A percentile compares a stretch with the other conserved stretches of the same genome.
Conservation (phyloP, 2,888 invertebrate genomes). For the Autographa pulchrina region DNA sequence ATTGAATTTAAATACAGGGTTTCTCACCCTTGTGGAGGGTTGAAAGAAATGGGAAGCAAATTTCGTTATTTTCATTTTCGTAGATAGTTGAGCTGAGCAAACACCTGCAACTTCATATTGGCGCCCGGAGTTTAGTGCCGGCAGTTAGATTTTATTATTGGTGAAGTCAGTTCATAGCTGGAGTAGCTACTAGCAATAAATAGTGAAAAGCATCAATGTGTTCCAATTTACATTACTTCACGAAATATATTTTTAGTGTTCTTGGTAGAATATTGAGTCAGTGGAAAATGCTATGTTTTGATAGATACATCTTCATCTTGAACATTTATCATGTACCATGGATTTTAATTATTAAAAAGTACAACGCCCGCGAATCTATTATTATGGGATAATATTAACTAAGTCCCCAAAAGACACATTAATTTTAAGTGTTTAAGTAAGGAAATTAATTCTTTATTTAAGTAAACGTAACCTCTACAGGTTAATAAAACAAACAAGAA, state of each 20-base stretch:
- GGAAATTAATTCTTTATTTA: constrained; percentile 9
- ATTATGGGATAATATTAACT: background rate
- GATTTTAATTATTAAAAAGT: no score
- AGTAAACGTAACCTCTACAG: constrained; percentile 15
- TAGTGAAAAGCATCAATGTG: background rate
- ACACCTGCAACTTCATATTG: constrained; percentile 3
- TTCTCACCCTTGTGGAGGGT: constrained; percentile 39
- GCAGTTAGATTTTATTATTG: background rate
- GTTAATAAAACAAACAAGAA: constrained; percentile 29
- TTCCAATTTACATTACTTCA: background rate
- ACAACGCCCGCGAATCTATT: background rate
- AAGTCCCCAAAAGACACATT: constrained; percentile 4
- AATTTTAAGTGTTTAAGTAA: background rate
- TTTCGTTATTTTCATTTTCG: constrained; percentile 33
- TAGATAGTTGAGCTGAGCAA: constrained; percentile 4
- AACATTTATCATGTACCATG: no score
- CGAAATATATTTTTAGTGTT: background rate
- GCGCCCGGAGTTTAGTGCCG: background rate
- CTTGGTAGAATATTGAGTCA: background rate
- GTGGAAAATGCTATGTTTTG: background rate
- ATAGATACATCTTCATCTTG: no score
- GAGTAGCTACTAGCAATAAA: background rate
- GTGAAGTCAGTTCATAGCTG: background rate
- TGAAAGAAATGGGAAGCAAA: constrained; percentile 40
- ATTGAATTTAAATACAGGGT: constrained; percentile 60